Percentiles rank a stretch among this genome's conserved stretches.
Evolutionary conservation across 1,140 invertebrate species (phyloP).

Genomic region (Zaprionus tsacasi): DNA sequence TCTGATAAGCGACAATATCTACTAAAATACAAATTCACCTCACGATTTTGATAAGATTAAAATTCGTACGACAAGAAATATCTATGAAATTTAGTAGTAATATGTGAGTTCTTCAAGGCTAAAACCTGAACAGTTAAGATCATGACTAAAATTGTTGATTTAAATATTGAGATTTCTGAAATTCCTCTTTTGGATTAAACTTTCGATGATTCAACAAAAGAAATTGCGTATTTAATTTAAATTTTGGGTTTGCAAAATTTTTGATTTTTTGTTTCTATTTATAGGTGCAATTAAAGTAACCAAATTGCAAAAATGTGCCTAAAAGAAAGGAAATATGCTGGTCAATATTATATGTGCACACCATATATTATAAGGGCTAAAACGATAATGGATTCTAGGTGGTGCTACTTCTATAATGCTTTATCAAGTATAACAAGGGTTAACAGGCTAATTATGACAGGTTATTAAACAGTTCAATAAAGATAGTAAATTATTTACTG

Average conservation of each 20-base stretch:
- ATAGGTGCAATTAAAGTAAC: no score
- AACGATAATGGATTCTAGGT: not conserved
- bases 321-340: no score
- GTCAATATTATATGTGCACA: not conserved
- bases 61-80: conserved; percentile 25
- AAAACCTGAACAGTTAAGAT: not conserved
- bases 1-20: conserved; percentile 55
- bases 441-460: not conserved
- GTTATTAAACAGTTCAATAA: not conserved
- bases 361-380: not conserved
- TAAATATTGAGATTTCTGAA: not conserved
- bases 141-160: not conserved
- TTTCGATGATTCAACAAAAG: no score
- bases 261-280: no score
- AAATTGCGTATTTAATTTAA: no score
- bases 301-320: no score
- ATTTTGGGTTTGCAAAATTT: no score
- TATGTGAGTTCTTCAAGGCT: not conserved
- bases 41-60: conserved; percentile 58
- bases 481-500: no score
- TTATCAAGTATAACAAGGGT: not conserved
- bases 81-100: conserved; percentile 1
- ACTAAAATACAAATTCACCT: conserved; percentile 43
- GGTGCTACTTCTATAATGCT: not conserved
- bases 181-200: no score